Base-by-base conservation (phyloP, 2,888 invertebrate species). In the Suillia variegata region DNA sequence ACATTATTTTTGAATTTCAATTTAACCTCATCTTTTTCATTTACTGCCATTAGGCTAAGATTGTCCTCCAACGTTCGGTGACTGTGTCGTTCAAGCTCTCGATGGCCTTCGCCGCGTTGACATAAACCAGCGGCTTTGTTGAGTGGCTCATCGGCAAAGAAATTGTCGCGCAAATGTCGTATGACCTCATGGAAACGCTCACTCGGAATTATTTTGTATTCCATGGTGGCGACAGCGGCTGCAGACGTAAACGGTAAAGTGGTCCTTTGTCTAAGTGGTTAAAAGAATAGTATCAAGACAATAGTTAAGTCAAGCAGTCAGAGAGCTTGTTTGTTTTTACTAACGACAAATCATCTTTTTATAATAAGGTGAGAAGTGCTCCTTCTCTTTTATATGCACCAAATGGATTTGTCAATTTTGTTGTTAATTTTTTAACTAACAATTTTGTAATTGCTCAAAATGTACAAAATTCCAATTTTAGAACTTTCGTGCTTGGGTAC, bases 71-170 rank as follows among this genome's bases (percentile, higher is more conserved):
- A 85, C n/a, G 92, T 92, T 21, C 85, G 83, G 38, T 87, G 78
- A 73, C 92, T 90, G 69, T 92, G 89, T 22, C 86, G 83, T 81
- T 93, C 93, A 56, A 93, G 83, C 24, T 90, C 88, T 0, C 83
- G 84, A 71, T 92, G 91, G 0, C 89, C 86, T 70, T 88, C 86
- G 0, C 92, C 92, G 53, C 85, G 80, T 2, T 67, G 68, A 74
- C 92, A 92, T 5, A 93, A 84, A 12, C 86, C 85, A n/a, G 92
- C 89, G 0, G 92, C 90, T 69, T 87, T 87, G 82, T 93, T 93
- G 49, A 93, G 84, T 0, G 93, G 93, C 77, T 93, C 93, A 75
- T 93, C 93, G 0, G 91, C 89, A 79, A 93, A 93, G 83, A 91
- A 91, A 74, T 88, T 90, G 66, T 86, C 83, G 33, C 91, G 85